Percentiles rank a stretch among this genome's conserved stretches.
Evolutionary conservation across 1,140 invertebrate species (phyloP).

Genomic region (Diplogasteroides magnus): DNA sequence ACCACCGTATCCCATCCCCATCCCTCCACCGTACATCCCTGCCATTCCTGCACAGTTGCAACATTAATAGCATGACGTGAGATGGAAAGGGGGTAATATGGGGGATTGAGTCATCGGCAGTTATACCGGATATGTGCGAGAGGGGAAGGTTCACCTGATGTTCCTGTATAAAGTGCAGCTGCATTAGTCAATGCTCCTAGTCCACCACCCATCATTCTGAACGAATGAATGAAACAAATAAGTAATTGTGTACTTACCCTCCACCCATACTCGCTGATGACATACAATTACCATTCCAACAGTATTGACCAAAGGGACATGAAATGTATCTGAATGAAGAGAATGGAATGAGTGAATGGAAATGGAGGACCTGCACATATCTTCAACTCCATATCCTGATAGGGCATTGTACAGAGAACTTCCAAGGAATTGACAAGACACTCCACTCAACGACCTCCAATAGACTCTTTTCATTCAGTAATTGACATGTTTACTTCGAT

Average conservation of each 20-base stretch:
- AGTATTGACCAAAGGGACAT: constrained; percentile 51
- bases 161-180: constrained; percentile 21
- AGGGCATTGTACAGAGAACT: constrained; percentile 48
- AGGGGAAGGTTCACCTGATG: neutral
- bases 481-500: no score
- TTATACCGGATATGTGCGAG: no score
- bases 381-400: constrained; percentile 43
- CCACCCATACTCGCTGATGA: constrained; percentile 16
- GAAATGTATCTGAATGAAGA: constrained; percentile 51
- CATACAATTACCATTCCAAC: constrained; percentile 47
- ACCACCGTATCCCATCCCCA: neutral
- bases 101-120: no score
- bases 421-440: constrained; percentile 43
- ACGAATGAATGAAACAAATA: neutral
- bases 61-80: no score
- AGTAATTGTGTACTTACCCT: constrained; percentile 9
- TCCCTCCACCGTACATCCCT: neutral
- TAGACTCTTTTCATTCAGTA: no score
- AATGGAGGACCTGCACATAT: constrained; percentile 20
- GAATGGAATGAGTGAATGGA: neutral
- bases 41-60: no score
- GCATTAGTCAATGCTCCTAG: constrained; percentile 21
- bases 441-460: no score
- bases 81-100: no score
- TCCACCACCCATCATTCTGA: constrained; percentile 6